Evolutionary conservation across 2,888 invertebrate genomes (phyloP), one percentile per base, ranked within the genome.

Genomic region (Pachydiplax longipennis): DNA sequence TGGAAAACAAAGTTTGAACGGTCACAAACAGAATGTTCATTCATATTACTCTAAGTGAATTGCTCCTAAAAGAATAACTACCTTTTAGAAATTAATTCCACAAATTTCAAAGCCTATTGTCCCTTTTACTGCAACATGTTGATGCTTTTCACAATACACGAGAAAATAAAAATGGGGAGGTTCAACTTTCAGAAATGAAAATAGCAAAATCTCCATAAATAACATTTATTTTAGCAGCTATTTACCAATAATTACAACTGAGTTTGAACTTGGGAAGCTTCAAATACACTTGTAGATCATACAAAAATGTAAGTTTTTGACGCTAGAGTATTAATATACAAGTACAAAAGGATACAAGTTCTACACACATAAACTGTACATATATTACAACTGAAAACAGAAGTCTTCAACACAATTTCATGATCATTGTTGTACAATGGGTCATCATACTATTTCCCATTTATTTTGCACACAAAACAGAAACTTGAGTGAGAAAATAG

Each of bases 321-420:
- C 65, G 87, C 87, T 87, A 87, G 87, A 58, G 83, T 87, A 87
- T 87, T 87, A 87, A 87, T 87, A 87, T 87, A 87, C 87, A 87
- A 87, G 87, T 87, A 87, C 87, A 87, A 87, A 87, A 87, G 87
- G 87, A 87, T 87, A 87, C 87, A 87, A 87, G 87, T 87, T 87
- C 87, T 91, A 90, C 91, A 91, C 90, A 91, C 91, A 91, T 61
- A 91, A 81, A 90, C 83, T 91, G 91, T 91, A 91, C 91, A 91
- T 91, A 91, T 91, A 73, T 91, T 91, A 91, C 91, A 91, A 91
- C 22, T 90, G 91, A 91, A 91, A 81, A 91, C 91, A 91, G 37
- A 87, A 87, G 87, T 87, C 87, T 87, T 87, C 87, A 65, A 65
- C 87, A 87, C 61, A 61, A 87, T 87, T 53, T 87, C 37, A 87